Conservation (phyloP, 2,797 vertebrate species). For the Graptemys geographica region DNA sequence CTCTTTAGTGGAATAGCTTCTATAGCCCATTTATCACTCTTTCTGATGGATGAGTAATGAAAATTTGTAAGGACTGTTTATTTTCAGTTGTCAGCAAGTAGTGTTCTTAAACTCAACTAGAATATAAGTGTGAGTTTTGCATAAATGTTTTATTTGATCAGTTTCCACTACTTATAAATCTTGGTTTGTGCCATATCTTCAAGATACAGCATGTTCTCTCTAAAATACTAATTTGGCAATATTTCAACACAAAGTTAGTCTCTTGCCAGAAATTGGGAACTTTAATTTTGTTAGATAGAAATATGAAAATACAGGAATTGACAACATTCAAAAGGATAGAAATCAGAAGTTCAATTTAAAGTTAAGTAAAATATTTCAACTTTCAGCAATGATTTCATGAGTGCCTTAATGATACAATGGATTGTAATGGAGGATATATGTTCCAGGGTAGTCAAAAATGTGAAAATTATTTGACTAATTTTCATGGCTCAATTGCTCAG, state of each 20-base stretch:
- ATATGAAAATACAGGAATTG: not conserved
- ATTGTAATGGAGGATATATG: fast-evolving
- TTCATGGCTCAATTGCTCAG: not conserved
- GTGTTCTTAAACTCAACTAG: not conserved
- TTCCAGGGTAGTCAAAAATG: not conserved
- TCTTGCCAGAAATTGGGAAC: not conserved
- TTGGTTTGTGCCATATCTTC: not conserved
- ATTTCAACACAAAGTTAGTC: not conserved
- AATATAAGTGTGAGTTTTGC: not conserved
- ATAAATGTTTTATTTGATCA: fast-evolving
- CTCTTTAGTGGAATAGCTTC: not conserved
- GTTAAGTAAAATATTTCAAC: not conserved
- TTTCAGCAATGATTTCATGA: fast-evolving
- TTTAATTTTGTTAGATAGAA: not conserved
- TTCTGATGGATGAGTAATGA: not conserved
- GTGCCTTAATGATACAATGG: not conserved
- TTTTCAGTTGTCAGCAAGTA: not conserved
- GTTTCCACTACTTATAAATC: not conserved
- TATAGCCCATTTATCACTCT: fast-evolving
- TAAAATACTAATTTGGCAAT: not conserved
- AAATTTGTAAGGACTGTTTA: not conserved
- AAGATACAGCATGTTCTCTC: not conserved
- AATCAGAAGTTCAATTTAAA: not conserved
- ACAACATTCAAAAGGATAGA: not conserved
- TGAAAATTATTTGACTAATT: not conserved